A percentile compares a stretch with the other conserved stretches of the same genome.
Conservation (phyloP, 1,140 invertebrate genomes). For the Tetragnatha versicolor region DNA sequence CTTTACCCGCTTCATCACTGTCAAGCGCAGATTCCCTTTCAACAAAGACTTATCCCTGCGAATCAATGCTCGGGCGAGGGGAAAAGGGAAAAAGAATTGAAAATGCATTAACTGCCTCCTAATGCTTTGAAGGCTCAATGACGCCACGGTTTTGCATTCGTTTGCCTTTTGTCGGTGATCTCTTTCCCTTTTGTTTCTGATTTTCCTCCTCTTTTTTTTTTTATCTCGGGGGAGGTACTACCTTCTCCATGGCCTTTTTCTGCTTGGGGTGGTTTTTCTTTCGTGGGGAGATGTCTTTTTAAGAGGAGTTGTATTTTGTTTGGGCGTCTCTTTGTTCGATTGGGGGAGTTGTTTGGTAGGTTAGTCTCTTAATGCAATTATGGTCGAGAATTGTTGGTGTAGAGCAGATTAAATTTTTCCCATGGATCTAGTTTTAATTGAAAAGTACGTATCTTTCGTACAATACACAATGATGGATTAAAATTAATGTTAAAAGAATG, state of each 20-base stretch:
- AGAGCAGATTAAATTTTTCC: no score
- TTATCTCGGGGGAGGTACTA: not conserved
- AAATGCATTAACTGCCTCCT: constrained; percentile 41
- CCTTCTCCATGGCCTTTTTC: not conserved
- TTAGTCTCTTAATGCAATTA: no score
- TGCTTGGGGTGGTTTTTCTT: not conserved
- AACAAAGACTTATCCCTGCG: constrained; percentile 24
- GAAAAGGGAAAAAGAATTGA: constrained; percentile 40
- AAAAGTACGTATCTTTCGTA: no score
- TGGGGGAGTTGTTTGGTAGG: no score
- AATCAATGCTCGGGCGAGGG: constrained; percentile 11
- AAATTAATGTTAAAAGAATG: no score
- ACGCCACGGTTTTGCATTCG: constrained; percentile 39
- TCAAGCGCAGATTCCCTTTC: constrained; percentile 29
- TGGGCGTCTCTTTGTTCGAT: no score
- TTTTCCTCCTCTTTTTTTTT: not conserved
- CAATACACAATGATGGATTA: no score
- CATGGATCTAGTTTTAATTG: no score
- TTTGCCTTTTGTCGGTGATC: constrained; percentile 16
- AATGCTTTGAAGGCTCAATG: constrained; percentile 35
- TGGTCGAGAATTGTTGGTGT: no score
- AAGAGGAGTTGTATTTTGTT: not conserved
- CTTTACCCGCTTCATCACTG: constrained; percentile 27
- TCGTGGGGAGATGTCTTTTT: not conserved
- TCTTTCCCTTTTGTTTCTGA: constrained; percentile 16